Base-by-base conservation (phyloP, 2,888 invertebrate genomes). In the Cerastis leucographa region DNA sequence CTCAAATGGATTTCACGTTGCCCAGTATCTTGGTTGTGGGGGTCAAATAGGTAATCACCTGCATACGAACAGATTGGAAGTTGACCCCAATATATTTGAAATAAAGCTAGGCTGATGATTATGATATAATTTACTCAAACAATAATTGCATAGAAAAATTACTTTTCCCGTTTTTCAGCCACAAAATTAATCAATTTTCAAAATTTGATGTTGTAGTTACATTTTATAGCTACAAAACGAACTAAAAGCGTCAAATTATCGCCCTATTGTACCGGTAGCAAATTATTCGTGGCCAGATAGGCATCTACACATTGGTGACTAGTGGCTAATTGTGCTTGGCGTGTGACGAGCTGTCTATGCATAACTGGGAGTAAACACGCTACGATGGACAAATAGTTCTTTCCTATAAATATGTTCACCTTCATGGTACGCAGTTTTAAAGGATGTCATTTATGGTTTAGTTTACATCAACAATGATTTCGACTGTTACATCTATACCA, bases 251-350 rank as follows among this genome's bases (percentile, higher is more conserved):
- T 83, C 83, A 87, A 80, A 87, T 81, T 81, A 87, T 78, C 61
- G 76, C 40, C 62, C 64, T 62, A 72, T 81, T 87, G 77, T 73
- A 70, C 68, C 49, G 29, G 65, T 51, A n/a, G 85, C 81, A 87
- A 85, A 87, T 85, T 86, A 85, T 86, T 85, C 81, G 77, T 77
- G 81, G 56, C 2, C 71, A 81, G 86, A 87, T 87, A 87, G 51
- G 61, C 78, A 87, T 87, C 84, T 80, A 80, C 69, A 78, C 76
- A 74, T 64, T 62, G 70, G 78, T 64, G 64, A 75, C 68, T 70
- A 67, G 69, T 65, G 22, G 68, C 85, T 86, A 87, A 87, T 86
- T 85, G 80, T 80, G 54, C 76, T 49, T 76, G 76, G 74, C 77
- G 84, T 81, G 84, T 84, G 83, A 81, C 76, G 62, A 72, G 54